A percentile compares a stretch with the other conserved stretches of the same genome.
These are phyloP conservation scores for Menidia beryllina DNA, from an alignment of 2,113 vertebrate genomes.

Conservation along the genomic window DNA sequence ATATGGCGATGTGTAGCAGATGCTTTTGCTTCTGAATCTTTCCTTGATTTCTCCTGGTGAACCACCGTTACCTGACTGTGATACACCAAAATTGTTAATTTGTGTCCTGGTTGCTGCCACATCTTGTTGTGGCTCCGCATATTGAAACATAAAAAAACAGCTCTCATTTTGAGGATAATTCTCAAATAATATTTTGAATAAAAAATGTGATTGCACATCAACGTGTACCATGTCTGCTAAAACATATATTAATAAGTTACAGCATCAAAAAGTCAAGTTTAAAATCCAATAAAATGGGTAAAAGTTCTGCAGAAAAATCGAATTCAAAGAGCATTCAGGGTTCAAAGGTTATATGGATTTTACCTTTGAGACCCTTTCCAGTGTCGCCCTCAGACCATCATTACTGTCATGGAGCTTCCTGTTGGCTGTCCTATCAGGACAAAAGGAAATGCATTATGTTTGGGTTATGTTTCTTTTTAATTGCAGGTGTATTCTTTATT, in stretches of 20 bases:
- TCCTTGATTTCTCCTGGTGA: conserved; percentile 80
- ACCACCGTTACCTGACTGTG: conserved; percentile 82
- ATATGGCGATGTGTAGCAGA: conserved; percentile 80
- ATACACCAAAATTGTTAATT: conserved; percentile 40
- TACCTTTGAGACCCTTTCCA: conserved; percentile 65
- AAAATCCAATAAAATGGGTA: not conserved
- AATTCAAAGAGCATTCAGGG: not conserved
- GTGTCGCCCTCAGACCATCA: conserved; percentile 60
- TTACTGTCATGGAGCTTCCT: conserved; percentile 78
- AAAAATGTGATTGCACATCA: no score
- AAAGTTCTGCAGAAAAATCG: not conserved
- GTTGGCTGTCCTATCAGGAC: conserved; percentile 67
- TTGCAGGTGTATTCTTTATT: no score
- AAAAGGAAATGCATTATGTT: not conserved
- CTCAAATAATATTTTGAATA: no score
- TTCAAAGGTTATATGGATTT: not conserved
- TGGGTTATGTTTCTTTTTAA: not conserved
- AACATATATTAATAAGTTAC: no score
- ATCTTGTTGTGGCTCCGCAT: not conserved
- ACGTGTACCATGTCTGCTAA: no score
- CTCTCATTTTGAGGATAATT: no score
- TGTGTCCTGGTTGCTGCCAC: not conserved
- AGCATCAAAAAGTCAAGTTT: no score
- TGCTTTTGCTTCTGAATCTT: conserved; percentile 85
- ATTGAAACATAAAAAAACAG: no score